Evolutionary conservation across 2,888 invertebrate genomes (phyloP).

Genomic region (Geotrupes spiniger): DNA sequence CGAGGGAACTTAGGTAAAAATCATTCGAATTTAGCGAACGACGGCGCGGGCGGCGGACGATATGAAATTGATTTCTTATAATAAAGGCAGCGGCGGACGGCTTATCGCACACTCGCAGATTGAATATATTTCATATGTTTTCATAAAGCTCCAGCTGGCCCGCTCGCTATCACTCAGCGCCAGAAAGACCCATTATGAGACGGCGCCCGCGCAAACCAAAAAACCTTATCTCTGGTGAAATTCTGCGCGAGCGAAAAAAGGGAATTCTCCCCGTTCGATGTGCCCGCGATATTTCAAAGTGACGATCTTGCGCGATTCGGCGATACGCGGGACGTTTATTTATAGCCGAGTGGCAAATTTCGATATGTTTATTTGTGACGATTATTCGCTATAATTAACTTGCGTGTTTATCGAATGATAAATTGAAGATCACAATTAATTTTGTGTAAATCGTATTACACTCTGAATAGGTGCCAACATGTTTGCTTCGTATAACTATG

Average conservation of each 20-base stretch:
- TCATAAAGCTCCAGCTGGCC: constrained; percentile 46
- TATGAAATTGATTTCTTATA: constrained; percentile 45
- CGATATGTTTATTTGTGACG: too few species aligned
- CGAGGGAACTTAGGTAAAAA: constrained; percentile 1
- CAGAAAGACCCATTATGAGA: constrained; percentile 39
- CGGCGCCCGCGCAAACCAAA: constrained; percentile 28
- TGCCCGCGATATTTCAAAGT: too few species aligned
- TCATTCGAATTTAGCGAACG: constrained; percentile 15
- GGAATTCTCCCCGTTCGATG: too few species aligned
- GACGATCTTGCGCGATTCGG: too few species aligned
- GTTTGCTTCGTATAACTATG: too few species aligned
- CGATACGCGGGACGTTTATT: too few species aligned
- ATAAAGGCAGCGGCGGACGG: constrained; percentile 38
- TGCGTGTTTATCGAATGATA: too few species aligned
- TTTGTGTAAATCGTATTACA: too few species aligned
- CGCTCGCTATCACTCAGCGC: constrained; percentile 47
- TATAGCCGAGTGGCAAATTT: too few species aligned
- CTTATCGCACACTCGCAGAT: constrained; percentile 66
- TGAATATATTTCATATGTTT: constrained; percentile 68
- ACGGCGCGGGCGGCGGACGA: constrained; percentile 24
- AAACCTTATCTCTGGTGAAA: constrained; percentile 30
- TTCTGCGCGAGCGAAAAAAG: constrained; percentile 28
- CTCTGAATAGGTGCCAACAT: too few species aligned
- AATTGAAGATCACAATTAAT: too few species aligned
- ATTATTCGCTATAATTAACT: too few species aligned